A percentile compares a stretch with the other conserved stretches of the same genome.
phyloP scores from a whole-genome alignment of 30 jellyfish, hydroid and myxozoan genomes.

The Aurelia sp. region DNA sequence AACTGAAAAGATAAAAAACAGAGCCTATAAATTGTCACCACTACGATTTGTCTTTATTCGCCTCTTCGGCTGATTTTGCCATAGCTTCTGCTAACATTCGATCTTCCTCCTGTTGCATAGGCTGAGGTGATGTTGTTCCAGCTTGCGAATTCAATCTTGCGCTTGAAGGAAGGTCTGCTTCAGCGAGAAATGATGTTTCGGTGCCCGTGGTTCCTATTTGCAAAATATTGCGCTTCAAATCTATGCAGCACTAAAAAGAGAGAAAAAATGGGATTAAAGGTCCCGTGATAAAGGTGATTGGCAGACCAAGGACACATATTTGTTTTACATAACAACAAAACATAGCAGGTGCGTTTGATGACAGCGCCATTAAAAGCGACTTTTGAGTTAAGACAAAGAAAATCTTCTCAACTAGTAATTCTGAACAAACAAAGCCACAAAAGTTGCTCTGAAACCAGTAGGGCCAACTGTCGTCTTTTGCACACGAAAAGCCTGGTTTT shows the following conservation, averaged over 20 bases:
- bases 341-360: too few relatives aligned
- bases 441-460: too few relatives aligned
- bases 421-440: too few relatives aligned
- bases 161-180: conserved; percentile 94
- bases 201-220: conserved; percentile 94
- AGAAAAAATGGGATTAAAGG: not conserved
- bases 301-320: too few relatives aligned
- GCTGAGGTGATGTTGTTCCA: conserved; percentile 16
- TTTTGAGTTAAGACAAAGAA: too few relatives aligned
- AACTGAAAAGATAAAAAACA: too few relatives aligned
- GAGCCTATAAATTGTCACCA: not conserved
- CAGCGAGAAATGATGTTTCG: conserved; percentile 88
- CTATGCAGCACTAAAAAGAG: conserved; percentile 94
- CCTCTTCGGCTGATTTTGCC: conserved; percentile 78
- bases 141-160: conserved; percentile 88
- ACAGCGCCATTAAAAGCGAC: too few relatives aligned
- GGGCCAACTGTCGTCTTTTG: too few relatives aligned
- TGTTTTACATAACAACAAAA: too few relatives aligned
- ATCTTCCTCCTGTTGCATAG: conserved; percentile 95
- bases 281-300: too few relatives aligned
- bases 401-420: too few relatives aligned
- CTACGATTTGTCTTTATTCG: conserved; percentile 22
- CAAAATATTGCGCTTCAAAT: conserved; percentile 75
- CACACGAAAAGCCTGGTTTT: too few relatives aligned
- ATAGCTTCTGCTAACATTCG: conserved; percentile 93